Evolutionary conservation across 1,140 invertebrate species (phyloP).

Genomic region (Tachypleus tridentatus): DNA sequence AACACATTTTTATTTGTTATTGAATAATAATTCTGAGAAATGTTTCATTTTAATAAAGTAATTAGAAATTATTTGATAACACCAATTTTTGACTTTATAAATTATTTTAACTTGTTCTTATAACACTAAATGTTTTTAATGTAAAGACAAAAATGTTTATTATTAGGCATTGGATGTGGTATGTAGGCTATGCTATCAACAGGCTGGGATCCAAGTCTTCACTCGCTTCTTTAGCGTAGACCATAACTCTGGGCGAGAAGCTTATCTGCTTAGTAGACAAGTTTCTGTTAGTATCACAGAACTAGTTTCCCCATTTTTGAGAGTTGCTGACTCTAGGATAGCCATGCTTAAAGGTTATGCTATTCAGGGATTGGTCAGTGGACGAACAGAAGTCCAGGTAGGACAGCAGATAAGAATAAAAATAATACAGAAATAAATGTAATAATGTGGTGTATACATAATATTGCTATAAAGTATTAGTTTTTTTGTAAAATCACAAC

Average conservation of each 20-base stretch:
- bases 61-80: no score
- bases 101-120: no score
- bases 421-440: not conserved
- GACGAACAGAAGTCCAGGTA: constrained; percentile 84
- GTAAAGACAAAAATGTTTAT: not conserved
- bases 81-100: no score
- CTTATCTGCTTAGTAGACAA: constrained; percentile 74
- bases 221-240: constrained; percentile 78
- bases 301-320: constrained; percentile 63
- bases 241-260: constrained; percentile 79
- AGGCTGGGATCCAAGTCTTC: constrained; percentile 77
- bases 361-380: constrained; percentile 73
- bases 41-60: no score
- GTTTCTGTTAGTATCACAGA: constrained; percentile 82
- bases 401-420: constrained; percentile 8
- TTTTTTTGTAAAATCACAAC: no score
- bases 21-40: no score
- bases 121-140: no score
- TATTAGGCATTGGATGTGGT: constrained; percentile 32
- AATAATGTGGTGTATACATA: no score
- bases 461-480: no score
- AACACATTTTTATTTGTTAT: no score
- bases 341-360: constrained; percentile 65
- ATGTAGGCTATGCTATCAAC: constrained; percentile 75
- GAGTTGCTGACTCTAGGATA: constrained; percentile 77